A percentile compares a stretch with the other conserved stretches of the same genome.
Evolutionary conservation across 2,888 invertebrate genomes (phyloP).

Genomic region (Scelioninae gen. 2): DNA sequence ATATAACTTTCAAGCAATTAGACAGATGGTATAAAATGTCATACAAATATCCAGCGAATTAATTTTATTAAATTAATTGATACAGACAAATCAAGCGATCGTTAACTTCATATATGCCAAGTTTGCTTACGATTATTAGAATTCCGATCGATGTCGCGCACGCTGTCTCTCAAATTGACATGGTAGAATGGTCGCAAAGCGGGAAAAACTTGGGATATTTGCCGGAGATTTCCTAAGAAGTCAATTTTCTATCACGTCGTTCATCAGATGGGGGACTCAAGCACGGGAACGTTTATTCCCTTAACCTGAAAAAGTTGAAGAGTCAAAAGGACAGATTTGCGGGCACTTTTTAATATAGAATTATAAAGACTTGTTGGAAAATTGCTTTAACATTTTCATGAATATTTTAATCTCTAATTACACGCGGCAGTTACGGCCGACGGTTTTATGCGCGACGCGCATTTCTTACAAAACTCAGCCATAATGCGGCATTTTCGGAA

Average conservation of each 20-base stretch:
- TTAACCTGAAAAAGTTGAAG: conserved; percentile 39
- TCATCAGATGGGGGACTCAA: conserved; percentile 37
- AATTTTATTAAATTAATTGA: too few species aligned
- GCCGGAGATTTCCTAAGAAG: conserved; percentile 36
- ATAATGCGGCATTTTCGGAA: conserved; percentile 4
- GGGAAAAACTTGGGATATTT: conserved; percentile 49
- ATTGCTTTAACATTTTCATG: conserved; percentile 42
- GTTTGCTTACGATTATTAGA: conserved; percentile 49
- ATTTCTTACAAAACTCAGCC: conserved; percentile 19
- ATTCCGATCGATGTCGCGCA: conserved; percentile 39
- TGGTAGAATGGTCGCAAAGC: conserved; percentile 32
- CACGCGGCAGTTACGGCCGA: conserved; percentile 10
- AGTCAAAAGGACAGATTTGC: conserved; percentile 42
- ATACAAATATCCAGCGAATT: too few species aligned
- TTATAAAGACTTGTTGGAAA: conserved; percentile 37
- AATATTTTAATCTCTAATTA: conserved; percentile 49
- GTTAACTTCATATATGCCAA: conserved; percentile 24
- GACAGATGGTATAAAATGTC: too few species aligned
- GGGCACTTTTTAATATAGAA: conserved; percentile 40
- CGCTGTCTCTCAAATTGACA: conserved; percentile 44
- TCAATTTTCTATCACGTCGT: conserved; percentile 47
- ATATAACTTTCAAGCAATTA: too few species aligned
- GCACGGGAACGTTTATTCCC: conserved; percentile 46
- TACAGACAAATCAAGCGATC: conserved; percentile 7
- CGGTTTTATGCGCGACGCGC: too few species aligned